Evolutionary conservation across 2,888 invertebrate species (phyloP), one percentile per base, ranked within the genome.

Genomic region (Amitus sp.): DNA sequence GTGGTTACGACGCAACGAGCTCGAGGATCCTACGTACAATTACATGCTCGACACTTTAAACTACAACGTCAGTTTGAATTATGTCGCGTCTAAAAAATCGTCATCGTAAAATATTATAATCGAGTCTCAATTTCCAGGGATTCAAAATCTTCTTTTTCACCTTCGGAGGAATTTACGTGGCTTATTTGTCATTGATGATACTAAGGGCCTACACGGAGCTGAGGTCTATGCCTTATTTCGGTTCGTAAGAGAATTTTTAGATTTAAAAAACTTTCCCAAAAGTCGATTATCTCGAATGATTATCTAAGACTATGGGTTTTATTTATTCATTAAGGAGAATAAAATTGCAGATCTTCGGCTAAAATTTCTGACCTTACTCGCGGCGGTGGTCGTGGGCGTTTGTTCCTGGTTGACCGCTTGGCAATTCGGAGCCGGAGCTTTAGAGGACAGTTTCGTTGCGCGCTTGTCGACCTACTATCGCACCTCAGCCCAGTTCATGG

Each of bases 221-320:
- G 48, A 87, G 96, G 74, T 93, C 94, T 33, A 97, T 98, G 97
- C 97, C 98, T 63, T 98, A 93, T 84, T 98, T 98, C 84, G 97
- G 97, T 97, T 4, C 49, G n/a, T n/a, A n/a, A n/a, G n/a, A n/a
- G n/a, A n/a, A n/a, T n/a, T n/a, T n/a, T n/a, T n/a, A n/a, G n/a
- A n/a, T n/a, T n/a, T n/a, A n/a, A n/a, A n/a, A 34, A 34, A 34
- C 10, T 12, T 34, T 34, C 10, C 3, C n/a, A n/a, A n/a, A n/a
- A n/a, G n/a, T n/a, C n/a, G n/a, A n/a, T n/a, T n/a, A n/a, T n/a
- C n/a, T n/a, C n/a, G n/a, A n/a, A n/a, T n/a, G n/a, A n/a, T n/a
- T n/a, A n/a, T n/a, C n/a, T n/a, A n/a, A n/a, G n/a, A n/a, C n/a
- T n/a, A n/a, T n/a, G n/a, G n/a, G n/a, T n/a, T n/a, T n/a, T n/a